These are phyloP conservation scores for Nothoprocta perdicaria DNA, from an alignment of 2,113 vertebrate species.

Conservation along the genomic window DNA sequence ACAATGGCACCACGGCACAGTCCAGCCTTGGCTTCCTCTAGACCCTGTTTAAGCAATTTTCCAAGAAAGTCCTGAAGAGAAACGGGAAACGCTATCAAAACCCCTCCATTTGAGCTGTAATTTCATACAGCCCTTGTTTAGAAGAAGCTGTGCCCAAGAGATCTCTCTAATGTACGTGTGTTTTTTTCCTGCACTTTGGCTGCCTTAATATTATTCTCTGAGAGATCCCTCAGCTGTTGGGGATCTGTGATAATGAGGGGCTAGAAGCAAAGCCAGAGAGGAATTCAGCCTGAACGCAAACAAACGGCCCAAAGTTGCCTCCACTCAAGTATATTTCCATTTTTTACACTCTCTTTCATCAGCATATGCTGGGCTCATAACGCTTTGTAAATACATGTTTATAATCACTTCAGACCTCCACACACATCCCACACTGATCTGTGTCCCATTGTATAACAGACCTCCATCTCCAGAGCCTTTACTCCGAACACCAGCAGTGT, in stretches of 20 bases:
- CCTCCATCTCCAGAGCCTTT: constrained; percentile 10
- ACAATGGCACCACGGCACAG: not conserved
- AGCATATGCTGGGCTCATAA: not conserved
- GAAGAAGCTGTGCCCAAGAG: not conserved
- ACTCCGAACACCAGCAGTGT: not conserved
- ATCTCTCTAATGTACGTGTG: not conserved
- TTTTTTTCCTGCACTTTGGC: constrained; percentile 3
- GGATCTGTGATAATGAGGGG: not conserved
- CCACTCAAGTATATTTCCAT: not conserved
- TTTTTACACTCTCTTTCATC: constrained; percentile 32
- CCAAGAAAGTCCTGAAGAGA: not conserved
- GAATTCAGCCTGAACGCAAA: constrained; percentile 43
- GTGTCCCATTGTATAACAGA: not conserved
- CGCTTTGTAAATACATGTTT: not conserved
- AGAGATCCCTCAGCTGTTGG: constrained; percentile 41
- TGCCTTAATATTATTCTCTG: not conserved
- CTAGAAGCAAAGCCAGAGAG: constrained; percentile 12
- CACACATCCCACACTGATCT: not conserved
- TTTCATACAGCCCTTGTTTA: constrained; percentile 38
- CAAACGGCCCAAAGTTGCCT: constrained; percentile 13
- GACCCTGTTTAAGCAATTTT: not conserved
- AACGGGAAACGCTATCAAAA: not conserved
- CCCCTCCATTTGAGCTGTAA: not conserved
- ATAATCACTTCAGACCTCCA: not conserved
- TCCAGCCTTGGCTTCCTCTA: not conserved